Base-by-base conservation (phyloP, 2,797 vertebrate genomes). In the Apogon talboti region DNA sequence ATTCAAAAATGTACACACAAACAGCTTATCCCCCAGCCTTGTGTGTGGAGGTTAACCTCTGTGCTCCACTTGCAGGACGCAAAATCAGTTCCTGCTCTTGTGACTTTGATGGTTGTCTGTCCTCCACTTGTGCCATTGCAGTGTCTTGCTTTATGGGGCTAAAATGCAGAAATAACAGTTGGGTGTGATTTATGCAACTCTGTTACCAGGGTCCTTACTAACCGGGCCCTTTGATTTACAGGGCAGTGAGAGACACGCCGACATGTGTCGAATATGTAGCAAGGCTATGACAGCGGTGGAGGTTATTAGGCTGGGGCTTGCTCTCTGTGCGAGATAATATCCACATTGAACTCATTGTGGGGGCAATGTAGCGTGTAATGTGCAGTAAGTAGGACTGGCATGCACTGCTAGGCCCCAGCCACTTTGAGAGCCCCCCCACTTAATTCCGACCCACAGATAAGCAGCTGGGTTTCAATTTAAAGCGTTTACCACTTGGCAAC, bases 301-400 rank as follows among this genome's bases (percentile, higher is more conserved):
- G 89, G 89, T 91, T 91, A 92, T 93, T 92, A 92, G 90, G 78
- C 87, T 85, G 86, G 90, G 85, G 86, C 90, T 90, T 83, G 83
- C 91, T 88, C 90, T 91, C 88, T 84, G 84, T 92, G 90, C 86
- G 74, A 93, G 92, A 93, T 93, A 89, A 92, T 93, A 92, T 94
- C 92, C 92, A 93, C 92, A 92, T 92, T 93, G 92, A 93, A 93
- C 93, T 94, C 93, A 93, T 93, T 92, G 92, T 84, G 64, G 84
- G 90, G 87, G 93, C 92, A 93, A 92, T 93, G 93, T 93, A 93
- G 92, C 93, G 90, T 94, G 92, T 94, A 92, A 94, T 93, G 91
- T 90, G 91, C 89, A 91, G 92, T 93, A 93, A 94, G 93, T 91
- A 93, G 91, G 92, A 92, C 92, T 94, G 93, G 93, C 93, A 92